These are phyloP conservation scores for Cyphotilapia sp. DNA, from an alignment of 2,113 vertebrate genomes.

Conservation along the genomic window DNA sequence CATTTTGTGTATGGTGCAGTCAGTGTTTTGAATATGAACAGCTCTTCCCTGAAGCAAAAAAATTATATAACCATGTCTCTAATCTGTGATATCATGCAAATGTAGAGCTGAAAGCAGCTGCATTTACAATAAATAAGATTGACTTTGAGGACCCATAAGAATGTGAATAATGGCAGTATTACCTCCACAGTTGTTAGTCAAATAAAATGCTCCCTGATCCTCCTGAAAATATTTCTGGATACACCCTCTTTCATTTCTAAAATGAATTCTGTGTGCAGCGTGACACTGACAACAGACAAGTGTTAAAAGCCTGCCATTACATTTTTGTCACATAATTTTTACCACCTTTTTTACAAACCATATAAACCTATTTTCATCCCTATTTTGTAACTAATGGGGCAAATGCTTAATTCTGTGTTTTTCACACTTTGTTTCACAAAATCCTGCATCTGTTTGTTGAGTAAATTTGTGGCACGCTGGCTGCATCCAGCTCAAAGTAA, in stretches of 20 bases:
- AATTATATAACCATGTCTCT: not conserved
- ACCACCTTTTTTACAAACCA: not conserved
- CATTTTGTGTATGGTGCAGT: not conserved
- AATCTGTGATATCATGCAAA: conserved; percentile 23
- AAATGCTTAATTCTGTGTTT: not conserved
- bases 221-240: not conserved
- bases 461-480: not conserved
- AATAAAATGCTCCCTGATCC: not conserved
- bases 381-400: not conserved
- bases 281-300: not conserved
- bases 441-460: not conserved
- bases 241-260: not conserved
- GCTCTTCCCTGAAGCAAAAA: not conserved
- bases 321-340: not conserved
- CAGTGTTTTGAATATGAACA: not conserved
- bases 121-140: conserved; percentile 8
- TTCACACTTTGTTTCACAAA: not conserved
- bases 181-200: not conserved
- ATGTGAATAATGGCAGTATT: not conserved
- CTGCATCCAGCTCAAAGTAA: not conserved
- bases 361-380: not conserved
- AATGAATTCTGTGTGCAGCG: not conserved
- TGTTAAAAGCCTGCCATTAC: not conserved
- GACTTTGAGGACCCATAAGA: not conserved
- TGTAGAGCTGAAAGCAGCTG: not conserved